Base-by-base conservation (phyloP, 1,140 invertebrate species). In the Scaptomyza hsui region DNA sequence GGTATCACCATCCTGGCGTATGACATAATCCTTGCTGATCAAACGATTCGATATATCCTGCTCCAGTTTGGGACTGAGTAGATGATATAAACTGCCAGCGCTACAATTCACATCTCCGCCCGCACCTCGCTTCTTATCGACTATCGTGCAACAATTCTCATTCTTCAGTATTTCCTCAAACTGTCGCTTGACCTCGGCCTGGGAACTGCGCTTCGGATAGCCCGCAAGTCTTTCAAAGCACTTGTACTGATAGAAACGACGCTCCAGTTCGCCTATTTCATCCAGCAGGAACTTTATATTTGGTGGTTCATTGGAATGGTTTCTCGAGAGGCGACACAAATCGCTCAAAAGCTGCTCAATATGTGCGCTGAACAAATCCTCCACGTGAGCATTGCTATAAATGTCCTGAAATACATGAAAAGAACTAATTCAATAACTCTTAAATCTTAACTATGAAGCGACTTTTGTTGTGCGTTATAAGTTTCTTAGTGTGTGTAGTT, bases 11-110 rank as follows among this genome's bases (percentile, higher is more conserved):
- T 85, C 75, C n/a, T 82, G 21, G 1, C 91, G 72, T 15, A 91
- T 77, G 4, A 90, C 64, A 61, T 90, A 91, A 44, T 91, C 90
- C 64, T 91, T 91, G 60, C 79, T 90, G 4, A 86, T 70, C 48
- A 90, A 53, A 9, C 89, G 72, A 5, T 74, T 76, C 0, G 70
- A 15, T 52, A 90, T 79, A 41, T 86, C 82, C 16, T 72, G 41
- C 35, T 89, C 75, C 37, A 74, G 15, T 4, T 79, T 80, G 3
- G 78, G 77, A 55, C 68, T 72, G 0, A 85, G 51, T 16, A 76
- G 72, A 4, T 89, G 71, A n/a, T 78, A 76, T 1, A 83, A 45
- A 4, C 57, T 88, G 3, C 73, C 63, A 26, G 42, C 45, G 4
- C 19, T 44, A 42, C 53, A 39, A 4, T 19, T 12, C 4, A 53